phyloP scores from a whole-genome alignment of 2,113 vertebrate species.

The Chamaetylas fuelleborni region DNA sequence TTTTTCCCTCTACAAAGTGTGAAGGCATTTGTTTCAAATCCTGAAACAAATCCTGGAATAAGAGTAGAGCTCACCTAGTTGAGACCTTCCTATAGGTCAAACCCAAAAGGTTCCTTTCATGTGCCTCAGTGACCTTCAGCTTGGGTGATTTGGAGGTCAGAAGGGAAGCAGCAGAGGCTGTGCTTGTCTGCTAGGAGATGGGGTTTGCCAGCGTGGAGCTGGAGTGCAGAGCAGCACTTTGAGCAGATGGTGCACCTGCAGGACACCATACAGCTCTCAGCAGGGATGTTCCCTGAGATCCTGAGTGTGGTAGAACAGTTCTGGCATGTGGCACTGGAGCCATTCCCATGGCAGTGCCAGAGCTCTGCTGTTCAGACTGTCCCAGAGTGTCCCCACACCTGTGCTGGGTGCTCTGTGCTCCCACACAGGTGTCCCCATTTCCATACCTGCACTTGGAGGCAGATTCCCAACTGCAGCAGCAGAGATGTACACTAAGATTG shows the following conservation, averaged over 20 bases:
- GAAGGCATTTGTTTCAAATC: background rate
- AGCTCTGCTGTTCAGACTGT: background rate
- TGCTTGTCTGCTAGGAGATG: rapidly evolving
- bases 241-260: background rate
- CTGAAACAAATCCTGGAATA: background rate
- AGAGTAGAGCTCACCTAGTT: background rate
- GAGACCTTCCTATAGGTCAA: rapidly evolving
- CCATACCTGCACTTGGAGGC: background rate
- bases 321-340: background rate
- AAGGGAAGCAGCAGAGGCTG: background rate
- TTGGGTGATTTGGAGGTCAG: rapidly evolving
- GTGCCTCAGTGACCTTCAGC: background rate
- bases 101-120: background rate
- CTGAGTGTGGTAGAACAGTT: background rate
- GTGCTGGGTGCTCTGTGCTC: rapidly evolving
- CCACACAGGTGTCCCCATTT: background rate
- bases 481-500: background rate
- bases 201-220: rapidly evolving
- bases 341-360: background rate
- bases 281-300: background rate
- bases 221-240: too few species aligned
- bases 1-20: background rate
- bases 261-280: background rate
- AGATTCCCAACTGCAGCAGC: background rate
- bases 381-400: rapidly evolving